Conservation (phyloP, 2,113 vertebrate species). For the Atrichornis clamosus region DNA sequence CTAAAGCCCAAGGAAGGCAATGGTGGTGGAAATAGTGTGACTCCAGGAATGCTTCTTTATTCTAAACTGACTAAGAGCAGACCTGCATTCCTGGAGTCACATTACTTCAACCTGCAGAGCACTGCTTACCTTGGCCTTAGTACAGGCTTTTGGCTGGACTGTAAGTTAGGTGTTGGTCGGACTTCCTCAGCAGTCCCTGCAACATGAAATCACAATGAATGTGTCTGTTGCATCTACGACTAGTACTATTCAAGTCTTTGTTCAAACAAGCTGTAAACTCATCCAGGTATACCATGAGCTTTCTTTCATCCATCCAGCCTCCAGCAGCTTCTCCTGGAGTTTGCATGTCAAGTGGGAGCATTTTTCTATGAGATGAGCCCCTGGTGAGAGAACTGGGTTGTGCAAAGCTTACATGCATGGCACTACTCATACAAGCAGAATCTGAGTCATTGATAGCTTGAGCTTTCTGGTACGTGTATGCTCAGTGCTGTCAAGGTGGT, state of each 20-base stretch:
- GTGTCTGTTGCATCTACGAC: neutral
- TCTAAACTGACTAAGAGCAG: neutral
- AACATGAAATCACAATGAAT: neutral
- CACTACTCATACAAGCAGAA: neutral
- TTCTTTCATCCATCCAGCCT: neutral
- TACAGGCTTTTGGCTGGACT: neutral
- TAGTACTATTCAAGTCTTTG: neutral
- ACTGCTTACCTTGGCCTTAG: neutral
- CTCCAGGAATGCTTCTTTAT: neutral
- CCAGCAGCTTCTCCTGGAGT: neutral
- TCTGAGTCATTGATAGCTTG: neutral
- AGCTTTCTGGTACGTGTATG: neutral
- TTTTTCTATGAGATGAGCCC: neutral
- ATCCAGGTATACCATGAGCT: neutral
- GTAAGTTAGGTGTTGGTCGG: neutral
- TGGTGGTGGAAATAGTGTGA: neutral
- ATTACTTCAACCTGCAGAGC: neutral
- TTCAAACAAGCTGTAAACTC: neutral
- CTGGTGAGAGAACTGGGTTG: neutral
- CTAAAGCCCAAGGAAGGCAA: neutral
- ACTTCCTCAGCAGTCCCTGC: neutral
- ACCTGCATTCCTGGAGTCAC: neutral
- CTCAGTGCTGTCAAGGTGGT: neutral
- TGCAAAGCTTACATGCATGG: neutral
- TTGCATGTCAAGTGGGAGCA: neutral